Evolutionary conservation across 1,140 invertebrate species (phyloP).

Genomic region (Tetranychus urticae): DNA sequence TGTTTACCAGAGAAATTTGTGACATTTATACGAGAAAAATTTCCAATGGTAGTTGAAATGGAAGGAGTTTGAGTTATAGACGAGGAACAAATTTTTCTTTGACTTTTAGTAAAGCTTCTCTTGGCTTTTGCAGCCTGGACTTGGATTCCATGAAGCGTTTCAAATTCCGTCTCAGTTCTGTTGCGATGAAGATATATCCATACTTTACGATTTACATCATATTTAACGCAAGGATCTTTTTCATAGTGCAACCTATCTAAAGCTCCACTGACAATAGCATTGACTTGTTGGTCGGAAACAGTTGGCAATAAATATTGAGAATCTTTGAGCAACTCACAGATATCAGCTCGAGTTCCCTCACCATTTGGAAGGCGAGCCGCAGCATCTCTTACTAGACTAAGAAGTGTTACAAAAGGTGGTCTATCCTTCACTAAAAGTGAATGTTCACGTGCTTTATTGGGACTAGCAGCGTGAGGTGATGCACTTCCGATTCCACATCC

Average conservation of each 20-base stretch:
- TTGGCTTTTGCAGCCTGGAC: constrained; percentile 25
- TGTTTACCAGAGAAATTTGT: no score
- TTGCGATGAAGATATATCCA: constrained; percentile 72
- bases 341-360: constrained; percentile 70
- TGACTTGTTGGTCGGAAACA: constrained; percentile 36
- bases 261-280: constrained; percentile 65
- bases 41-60: not conserved
- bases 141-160: constrained; percentile 25
- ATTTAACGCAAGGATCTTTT: constrained; percentile 66
- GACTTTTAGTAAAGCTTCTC: not conserved
- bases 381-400: constrained; percentile 55
- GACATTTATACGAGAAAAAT: no score
- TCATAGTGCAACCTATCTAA: constrained; percentile 67
- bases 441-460: constrained; percentile 48
- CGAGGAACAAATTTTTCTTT: not conserved
- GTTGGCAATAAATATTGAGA: constrained; percentile 56
- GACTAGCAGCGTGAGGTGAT: constrained; percentile 16
- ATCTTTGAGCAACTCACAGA: constrained; percentile 53
- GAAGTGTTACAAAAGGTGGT: constrained; percentile 70
- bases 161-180: constrained; percentile 49
- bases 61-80: not conserved
- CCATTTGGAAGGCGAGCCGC: constrained; percentile 71
- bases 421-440: constrained; percentile 52
- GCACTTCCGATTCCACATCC: constrained; percentile 40
- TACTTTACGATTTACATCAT: constrained; percentile 60